Conservation (phyloP, 1,140 invertebrate species). For the Trialeurodes vaporariorum region DNA sequence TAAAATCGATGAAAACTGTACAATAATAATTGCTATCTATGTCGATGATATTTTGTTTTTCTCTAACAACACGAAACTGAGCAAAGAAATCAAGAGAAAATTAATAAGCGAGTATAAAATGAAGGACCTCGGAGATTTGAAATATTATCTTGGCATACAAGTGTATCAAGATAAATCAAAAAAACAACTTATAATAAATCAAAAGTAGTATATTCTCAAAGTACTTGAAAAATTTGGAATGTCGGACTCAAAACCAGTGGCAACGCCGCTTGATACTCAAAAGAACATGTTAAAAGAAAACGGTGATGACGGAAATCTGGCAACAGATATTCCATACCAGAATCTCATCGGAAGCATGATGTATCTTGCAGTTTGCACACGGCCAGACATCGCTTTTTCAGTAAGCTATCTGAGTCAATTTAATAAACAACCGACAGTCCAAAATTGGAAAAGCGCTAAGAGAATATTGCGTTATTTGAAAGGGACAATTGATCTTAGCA, state of each 20-base stretch:
- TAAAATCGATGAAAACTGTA: neutral
- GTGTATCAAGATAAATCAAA: neutral
- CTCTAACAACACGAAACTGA: too few species aligned
- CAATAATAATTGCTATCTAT: neutral
- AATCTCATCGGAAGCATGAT: slow-evolving; percentile 9
- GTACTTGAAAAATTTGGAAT: neutral
- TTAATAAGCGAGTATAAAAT: slow-evolving; percentile 4
- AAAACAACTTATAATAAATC: neutral
- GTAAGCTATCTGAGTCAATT: slow-evolving; percentile 31
- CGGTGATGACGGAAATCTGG: neutral
- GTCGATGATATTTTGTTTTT: too few species aligned
- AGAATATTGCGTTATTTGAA: slow-evolving; percentile 34
- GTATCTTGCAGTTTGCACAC: slow-evolving; percentile 3
- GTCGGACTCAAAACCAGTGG: neutral
- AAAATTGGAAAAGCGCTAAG: slow-evolving; percentile 31
- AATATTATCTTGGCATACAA: slow-evolving; percentile 10
- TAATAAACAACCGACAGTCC: slow-evolving; percentile 21
- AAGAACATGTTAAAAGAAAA: neutral
- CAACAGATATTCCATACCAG: neutral
- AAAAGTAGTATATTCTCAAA: neutral
- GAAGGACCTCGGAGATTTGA: slow-evolving; percentile 9
- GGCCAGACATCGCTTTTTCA: slow-evolving; percentile 8
- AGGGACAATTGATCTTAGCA: slow-evolving; percentile 27
- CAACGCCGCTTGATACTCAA: neutral
- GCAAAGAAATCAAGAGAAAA: neutral